These are phyloP conservation scores for Paralinhomoeus sp. DNA, from an alignment of 2,888 invertebrate genomes.

Conservation along the genomic window DNA sequence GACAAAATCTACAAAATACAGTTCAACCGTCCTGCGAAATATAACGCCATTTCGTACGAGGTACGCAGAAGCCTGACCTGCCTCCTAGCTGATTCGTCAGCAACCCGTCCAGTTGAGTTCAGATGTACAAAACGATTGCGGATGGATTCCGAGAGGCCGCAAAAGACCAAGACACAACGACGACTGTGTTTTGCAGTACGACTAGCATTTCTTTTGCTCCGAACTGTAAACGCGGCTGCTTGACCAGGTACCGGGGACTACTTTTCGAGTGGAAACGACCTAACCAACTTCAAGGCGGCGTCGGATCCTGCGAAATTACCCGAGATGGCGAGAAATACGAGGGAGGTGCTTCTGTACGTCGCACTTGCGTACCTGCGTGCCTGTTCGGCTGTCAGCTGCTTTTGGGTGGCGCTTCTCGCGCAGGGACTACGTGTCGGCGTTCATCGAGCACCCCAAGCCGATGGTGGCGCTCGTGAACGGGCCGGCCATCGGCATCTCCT, in stretches of 20 bases:
- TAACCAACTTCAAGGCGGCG: constrained; percentile 30
- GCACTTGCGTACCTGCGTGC: background rate
- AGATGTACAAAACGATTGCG: constrained; percentile 44
- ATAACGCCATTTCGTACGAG: too few species aligned
- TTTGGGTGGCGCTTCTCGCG: constrained; percentile 13
- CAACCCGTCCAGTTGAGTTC: constrained; percentile 5
- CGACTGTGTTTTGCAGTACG: constrained; percentile 47
- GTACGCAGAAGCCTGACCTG: too few species aligned
- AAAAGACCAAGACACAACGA: constrained; percentile 38
- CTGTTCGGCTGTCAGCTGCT: constrained; percentile 6
- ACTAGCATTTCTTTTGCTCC: background rate
- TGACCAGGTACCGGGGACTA: constrained; percentile 45
- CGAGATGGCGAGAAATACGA: constrained; percentile 23
- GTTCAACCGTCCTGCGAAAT: too few species aligned
- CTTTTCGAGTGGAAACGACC: constrained; percentile 64
- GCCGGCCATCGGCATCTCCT: constrained; percentile 70
- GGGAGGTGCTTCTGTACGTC: constrained; percentile 18
- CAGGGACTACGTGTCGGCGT: constrained; percentile 44
- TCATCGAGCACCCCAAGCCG: constrained; percentile 67
- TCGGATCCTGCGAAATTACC: constrained; percentile 19
- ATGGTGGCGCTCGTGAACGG: constrained; percentile 72
- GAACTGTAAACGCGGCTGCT: background rate
- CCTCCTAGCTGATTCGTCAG: constrained; percentile 1
- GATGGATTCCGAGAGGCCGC: constrained; percentile 45
- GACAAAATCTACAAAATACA: background rate